Evolutionary conservation across 2,888 invertebrate species (phyloP), one percentile per base, ranked within the genome.

Genomic region (Dasysyrphus tricinctus): DNA sequence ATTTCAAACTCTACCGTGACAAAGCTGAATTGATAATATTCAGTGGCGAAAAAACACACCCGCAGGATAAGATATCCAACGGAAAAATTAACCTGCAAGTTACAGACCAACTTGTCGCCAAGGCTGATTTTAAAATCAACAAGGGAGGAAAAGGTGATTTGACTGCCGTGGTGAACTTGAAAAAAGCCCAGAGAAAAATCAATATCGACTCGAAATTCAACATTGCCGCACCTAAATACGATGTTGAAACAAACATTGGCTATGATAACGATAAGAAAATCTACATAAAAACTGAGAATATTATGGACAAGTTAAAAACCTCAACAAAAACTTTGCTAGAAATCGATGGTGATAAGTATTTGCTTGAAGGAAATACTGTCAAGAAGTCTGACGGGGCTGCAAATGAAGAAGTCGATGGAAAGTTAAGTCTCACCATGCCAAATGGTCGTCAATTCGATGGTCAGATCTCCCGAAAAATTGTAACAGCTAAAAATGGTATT

Each of bases 221-320:
- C 0, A 91, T 95, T 0, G 94, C 94, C 69, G 94, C 94, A 0
- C 94, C 95, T 0, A 93, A 93, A 1, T 95, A 94, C 91, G 94
- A 94, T 83, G 93, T 95, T 0, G 94, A 95, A 61, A 89, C 95
- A 0, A 95, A 95, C 59, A 70, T 97, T 5, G 94, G 93, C 88
- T 94, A 96, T 39, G 95, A 96, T 90, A 95, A 95, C 56, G 94
- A 93, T 56, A 95, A 96, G 89, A 95, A 95, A 89, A 88, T 97
- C 5, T 94, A 94, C 79, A 89, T 96, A 49, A 94, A 94, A 42
- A 96, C 96, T 0, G 93, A 94, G 86, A 94, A 94, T 74, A 94
- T 94, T 85, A 88, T 94, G 0, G 94, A 91, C 92, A 42, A 93
- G 6, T 92, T 93, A 8, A 92, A 93, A 1, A 54, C 96, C 0